phyloP scores from a whole-genome alignment of 2,113 vertebrate species.

The Mus musculus region DNA sequence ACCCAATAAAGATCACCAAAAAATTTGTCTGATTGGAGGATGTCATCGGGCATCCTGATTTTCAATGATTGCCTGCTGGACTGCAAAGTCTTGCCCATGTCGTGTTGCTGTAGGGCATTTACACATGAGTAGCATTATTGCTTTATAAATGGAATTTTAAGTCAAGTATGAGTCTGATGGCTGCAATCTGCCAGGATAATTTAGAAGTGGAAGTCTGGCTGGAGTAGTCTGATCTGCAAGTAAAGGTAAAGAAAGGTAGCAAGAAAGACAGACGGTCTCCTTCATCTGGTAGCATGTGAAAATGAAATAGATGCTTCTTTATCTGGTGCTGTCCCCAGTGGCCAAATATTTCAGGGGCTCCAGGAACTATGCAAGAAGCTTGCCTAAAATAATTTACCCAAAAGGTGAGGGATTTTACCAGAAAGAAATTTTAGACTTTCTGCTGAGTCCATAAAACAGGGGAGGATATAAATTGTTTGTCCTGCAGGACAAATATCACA shows the following conservation, averaged over 20 bases:
- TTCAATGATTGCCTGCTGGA: background rate
- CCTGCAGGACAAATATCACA: background rate
- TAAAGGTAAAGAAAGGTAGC: background rate
- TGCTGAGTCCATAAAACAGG: background rate
- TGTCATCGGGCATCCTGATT: background rate
- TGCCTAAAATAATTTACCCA: background rate
- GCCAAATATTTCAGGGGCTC: background rate
- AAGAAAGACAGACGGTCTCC: background rate
- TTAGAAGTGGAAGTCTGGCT: background rate
- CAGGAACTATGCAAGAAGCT: background rate
- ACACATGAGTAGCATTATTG: background rate
- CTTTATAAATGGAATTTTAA: background rate
- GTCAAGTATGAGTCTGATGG: background rate
- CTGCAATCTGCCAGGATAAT: background rate
- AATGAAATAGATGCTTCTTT: background rate
- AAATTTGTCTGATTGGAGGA: background rate
- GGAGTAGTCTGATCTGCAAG: background rate
- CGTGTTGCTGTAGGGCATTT: background rate
- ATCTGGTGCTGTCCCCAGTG: background rate
- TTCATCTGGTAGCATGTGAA: background rate
- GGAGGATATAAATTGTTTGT: background rate
- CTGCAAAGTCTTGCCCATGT: background rate
- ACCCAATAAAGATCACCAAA: background rate
- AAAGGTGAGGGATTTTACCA: background rate
- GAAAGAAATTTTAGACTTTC: background rate